phyloP scores from a whole-genome alignment of 1,140 invertebrate genomes.

The Solenopsis invicta region DNA sequence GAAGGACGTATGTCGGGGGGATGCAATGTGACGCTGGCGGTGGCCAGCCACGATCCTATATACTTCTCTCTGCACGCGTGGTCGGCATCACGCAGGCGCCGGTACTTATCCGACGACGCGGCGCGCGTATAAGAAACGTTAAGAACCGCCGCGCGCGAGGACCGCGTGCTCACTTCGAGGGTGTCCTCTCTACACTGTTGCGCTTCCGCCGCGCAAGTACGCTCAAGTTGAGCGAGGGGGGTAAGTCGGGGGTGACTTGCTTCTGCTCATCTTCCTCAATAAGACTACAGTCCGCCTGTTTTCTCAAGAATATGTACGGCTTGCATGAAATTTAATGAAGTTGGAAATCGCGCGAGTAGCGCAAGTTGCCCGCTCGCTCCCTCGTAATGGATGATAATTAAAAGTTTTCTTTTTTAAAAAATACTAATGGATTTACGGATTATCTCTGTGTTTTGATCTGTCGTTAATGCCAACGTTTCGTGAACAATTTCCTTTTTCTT shows the following conservation, averaged over 20 bases:
- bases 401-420: background rate
- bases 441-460: no score
- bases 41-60: conserved; percentile 64
- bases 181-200: background rate
- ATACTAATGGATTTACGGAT: no score
- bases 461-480: no score
- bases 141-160: conserved; percentile 1
- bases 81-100: conserved; percentile 66
- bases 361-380: background rate
- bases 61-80: conserved; percentile 55
- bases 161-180: conserved; percentile 7
- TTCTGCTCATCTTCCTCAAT: background rate
- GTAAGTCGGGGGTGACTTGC: background rate
- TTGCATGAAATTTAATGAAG: background rate
- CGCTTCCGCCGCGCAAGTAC: background rate
- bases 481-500: background rate
- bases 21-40: conserved; percentile 68
- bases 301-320: background rate
- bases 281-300: background rate
- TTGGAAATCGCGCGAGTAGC: no score
- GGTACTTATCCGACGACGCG: background rate
- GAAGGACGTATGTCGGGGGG: conserved; percentile 62
- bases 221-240: background rate
- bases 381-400: background rate
- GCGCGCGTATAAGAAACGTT: conserved; percentile 19